These are phyloP conservation scores for Meloidogyne floridensis DNA, from an alignment of 1,140 invertebrate genomes.

Conservation along the genomic window DNA sequence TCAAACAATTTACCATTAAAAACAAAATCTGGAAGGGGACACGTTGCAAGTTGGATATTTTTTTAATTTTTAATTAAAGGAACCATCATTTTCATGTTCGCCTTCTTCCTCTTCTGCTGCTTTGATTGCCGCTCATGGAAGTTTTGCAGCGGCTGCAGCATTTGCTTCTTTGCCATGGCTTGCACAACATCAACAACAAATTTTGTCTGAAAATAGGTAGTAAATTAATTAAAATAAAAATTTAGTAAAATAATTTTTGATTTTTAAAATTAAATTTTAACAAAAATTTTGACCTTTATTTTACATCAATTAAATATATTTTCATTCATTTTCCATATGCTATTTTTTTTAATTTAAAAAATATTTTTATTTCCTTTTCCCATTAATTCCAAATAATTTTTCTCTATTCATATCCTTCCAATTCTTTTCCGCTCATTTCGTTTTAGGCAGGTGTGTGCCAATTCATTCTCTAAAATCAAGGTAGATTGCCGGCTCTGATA, in stretches of 20 bases:
- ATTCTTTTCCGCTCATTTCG: constrained; percentile 9
- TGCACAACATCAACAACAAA: neutral
- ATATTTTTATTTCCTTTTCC: constrained; percentile 2
- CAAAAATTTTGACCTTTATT: neutral
- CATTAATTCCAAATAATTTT: neutral
- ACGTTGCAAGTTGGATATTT: neutral
- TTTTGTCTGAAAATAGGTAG: neutral
- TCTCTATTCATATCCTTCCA: neutral
- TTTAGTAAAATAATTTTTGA: too few species aligned
- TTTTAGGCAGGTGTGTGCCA: constrained; percentile 8
- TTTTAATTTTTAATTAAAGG: neutral
- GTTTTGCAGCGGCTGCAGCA: neutral
- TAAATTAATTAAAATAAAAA: too few species aligned
- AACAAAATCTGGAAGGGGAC: neutral
- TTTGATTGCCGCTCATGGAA: neutral
- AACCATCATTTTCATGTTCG: neutral
- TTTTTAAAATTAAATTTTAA: too few species aligned
- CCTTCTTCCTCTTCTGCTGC: neutral
- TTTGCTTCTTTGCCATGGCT: neutral
- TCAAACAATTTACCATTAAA: neutral
- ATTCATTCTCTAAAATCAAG: neutral
- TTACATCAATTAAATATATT: neutral
- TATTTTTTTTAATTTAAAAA: constrained; percentile 3
- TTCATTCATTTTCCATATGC: neutral
- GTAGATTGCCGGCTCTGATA: constrained; percentile 5